Evolutionary conservation across 2,888 invertebrate genomes (phyloP).

Genomic region (Deroplatys truncata): DNA sequence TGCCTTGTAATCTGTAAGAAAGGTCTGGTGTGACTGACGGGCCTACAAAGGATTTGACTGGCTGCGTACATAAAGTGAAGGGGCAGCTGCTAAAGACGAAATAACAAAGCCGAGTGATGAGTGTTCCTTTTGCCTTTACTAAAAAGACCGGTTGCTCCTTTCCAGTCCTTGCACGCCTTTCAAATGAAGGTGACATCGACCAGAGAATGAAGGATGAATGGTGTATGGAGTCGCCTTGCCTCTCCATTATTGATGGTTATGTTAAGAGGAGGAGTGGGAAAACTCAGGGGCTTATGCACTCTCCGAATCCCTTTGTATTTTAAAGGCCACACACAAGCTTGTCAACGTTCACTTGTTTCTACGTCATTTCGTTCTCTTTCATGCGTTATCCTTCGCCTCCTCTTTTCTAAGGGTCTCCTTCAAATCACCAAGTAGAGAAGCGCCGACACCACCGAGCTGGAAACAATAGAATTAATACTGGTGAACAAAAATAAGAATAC

Average conservation of each 20-base stretch:
- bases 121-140: background rate
- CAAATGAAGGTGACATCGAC: constrained; percentile 27
- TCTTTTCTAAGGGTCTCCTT: background rate
- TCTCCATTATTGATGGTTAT: constrained; percentile 18
- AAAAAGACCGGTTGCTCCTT: constrained; percentile 11
- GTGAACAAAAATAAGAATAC: too few species aligned
- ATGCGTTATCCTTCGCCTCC: background rate
- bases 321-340: constrained; percentile 16
- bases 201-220: constrained; percentile 20
- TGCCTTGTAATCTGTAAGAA: constrained; percentile 20
- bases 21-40: constrained; percentile 12
- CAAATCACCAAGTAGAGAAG: background rate
- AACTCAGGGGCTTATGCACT: background rate
- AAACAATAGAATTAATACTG: too few species aligned
- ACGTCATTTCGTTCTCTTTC: background rate
- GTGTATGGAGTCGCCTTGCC: constrained; percentile 9
- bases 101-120: constrained; percentile 3
- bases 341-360: constrained; percentile 7
- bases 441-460: background rate
- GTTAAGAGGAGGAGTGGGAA: background rate
- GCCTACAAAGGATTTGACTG: constrained; percentile 25
- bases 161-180: constrained; percentile 23
- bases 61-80: constrained; percentile 17
- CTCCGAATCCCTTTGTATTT: background rate
- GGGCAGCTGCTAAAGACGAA: constrained; percentile 20